phyloP scores from a whole-genome alignment of 1,140 invertebrate genomes.

The Augochlora pura region DNA sequence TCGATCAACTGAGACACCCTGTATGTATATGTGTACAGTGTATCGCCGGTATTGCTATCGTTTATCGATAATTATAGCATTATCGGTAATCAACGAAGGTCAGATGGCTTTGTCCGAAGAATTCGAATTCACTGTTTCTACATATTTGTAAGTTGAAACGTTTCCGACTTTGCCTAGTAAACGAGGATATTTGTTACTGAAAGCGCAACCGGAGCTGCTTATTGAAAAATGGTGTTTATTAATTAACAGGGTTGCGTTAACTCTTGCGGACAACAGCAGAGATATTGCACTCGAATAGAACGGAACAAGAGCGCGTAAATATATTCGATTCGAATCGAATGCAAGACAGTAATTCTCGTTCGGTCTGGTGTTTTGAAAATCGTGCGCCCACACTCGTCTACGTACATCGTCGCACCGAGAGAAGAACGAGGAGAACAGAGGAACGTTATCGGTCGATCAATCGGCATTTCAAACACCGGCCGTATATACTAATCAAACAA shows the following conservation, averaged over 20 bases:
- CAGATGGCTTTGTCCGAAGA: neutral
- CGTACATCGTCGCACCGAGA: neutral
- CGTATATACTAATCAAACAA: constrained; percentile 32
- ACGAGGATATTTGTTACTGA: neutral
- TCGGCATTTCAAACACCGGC: constrained; percentile 3
- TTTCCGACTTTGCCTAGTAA: neutral
- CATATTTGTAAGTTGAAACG: neutral
- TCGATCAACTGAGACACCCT: too few relatives aligned
- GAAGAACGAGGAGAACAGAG: constrained; percentile 11
- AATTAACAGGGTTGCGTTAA: too few relatives aligned
- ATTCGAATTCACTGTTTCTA: neutral
- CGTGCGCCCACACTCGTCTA: neutral
- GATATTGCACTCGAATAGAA: too few relatives aligned
- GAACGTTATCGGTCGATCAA: constrained; percentile 9
- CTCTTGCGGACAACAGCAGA: neutral
- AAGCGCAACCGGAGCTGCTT: neutral
- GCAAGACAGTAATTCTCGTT: too few relatives aligned
- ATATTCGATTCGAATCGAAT: too few relatives aligned
- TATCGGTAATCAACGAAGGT: neutral
- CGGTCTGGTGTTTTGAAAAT: constrained; percentile 14
- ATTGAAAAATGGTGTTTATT: too few relatives aligned
- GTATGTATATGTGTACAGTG: too few relatives aligned
- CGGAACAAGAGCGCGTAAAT: too few relatives aligned
- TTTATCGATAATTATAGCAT: neutral
- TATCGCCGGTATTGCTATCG: neutral